Percentiles rank a stretch among this genome's conserved stretches.
Conservation (phyloP, 2,113 vertebrate species). For the Bubo bubo region DNA sequence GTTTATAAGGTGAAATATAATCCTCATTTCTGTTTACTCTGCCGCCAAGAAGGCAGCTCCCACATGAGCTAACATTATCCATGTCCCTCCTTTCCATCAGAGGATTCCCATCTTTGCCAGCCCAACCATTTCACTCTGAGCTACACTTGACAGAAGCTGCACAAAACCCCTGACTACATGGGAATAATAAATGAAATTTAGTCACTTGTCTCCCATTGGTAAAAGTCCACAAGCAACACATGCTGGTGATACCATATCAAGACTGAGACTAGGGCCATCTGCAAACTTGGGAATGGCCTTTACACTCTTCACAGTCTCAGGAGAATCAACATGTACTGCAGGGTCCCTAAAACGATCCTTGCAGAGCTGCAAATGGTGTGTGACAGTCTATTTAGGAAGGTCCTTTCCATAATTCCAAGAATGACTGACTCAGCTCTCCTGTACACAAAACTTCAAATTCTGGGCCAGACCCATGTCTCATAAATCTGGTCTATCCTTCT, state of each 20-base stretch:
- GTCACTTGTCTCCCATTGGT: background rate
- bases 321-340: background rate
- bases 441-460: background rate
- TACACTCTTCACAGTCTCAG: background rate
- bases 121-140: background rate
- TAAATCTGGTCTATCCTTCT: background rate
- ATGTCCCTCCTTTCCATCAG: background rate
- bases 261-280: background rate
- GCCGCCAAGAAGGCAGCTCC: background rate
- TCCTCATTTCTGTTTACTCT: background rate
- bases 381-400: background rate
- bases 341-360: background rate
- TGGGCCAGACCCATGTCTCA: background rate
- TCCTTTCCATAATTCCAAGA: background rate
- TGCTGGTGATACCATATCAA: background rate
- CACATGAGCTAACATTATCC: background rate
- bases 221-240: background rate
- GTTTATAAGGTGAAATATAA: background rate
- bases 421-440: background rate
- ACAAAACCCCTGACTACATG: background rate
- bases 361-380: background rate
- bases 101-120: background rate
- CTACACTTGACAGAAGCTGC: background rate
- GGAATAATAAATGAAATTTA: background rate
- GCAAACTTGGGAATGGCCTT: background rate